A percentile compares a stretch with the other conserved stretches of the same genome.
phyloP scores from a whole-genome alignment of 1,140 invertebrate species.

The Pollicipes pollicipes region DNA sequence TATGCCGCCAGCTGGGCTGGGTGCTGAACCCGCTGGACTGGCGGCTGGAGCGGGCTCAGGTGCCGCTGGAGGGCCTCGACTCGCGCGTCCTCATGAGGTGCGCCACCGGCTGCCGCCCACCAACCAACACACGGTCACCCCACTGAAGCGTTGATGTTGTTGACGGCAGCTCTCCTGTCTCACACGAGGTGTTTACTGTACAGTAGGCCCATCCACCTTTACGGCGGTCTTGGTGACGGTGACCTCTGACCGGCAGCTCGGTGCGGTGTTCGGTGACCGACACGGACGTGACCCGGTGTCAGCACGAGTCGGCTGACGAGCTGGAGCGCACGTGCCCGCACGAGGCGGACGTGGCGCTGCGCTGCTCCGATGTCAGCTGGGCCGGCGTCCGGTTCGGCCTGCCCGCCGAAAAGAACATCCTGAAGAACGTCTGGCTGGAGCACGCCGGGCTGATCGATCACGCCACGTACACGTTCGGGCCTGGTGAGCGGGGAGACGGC shows the following conservation, averaged over 20 bases:
- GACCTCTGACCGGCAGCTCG: too few species aligned
- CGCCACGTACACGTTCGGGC: constrained; percentile 69
- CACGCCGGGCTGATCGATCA: constrained; percentile 88
- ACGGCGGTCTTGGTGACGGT: too few species aligned
- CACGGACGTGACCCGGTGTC: constrained; percentile 71
- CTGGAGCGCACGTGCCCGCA: constrained; percentile 81
- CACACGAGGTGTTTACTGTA: too few species aligned
- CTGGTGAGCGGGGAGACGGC: constrained; percentile 32
- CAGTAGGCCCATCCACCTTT: too few species aligned
- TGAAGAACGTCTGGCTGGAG: constrained; percentile 77
- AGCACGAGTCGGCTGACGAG: constrained; percentile 31
- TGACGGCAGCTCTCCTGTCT: too few species aligned
- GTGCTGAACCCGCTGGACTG: constrained; percentile 85
- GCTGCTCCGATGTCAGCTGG: constrained; percentile 81
- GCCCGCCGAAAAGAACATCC: constrained; percentile 59
- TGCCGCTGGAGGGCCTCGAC: constrained; percentile 53
- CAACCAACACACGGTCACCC: too few species aligned
- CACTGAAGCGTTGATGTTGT: too few species aligned
- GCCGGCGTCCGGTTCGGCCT: constrained; percentile 77
- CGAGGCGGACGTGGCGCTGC: constrained; percentile 66
- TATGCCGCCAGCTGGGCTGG: constrained; percentile 85
- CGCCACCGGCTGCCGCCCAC: too few species aligned
- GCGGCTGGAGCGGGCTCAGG: constrained; percentile 56
- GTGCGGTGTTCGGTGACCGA: constrained; percentile 80
- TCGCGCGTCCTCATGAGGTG: constrained; percentile 52